Evolutionary conservation across 2,888 invertebrate species (phyloP), one percentile per base, ranked within the genome.

Genomic region (Dromius quadrimaculatus): DNA sequence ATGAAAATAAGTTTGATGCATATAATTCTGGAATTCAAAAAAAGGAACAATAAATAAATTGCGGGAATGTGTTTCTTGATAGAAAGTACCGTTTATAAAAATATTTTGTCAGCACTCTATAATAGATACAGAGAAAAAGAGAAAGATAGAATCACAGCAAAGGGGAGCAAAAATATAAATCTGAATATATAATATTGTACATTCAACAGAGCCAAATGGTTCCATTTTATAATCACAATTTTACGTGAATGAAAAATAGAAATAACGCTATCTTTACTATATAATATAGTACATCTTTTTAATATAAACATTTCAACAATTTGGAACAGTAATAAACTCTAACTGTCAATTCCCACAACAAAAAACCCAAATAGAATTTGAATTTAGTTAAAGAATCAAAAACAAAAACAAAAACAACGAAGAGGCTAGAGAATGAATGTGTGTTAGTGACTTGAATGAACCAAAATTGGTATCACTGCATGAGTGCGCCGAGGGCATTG

Each of bases 401-500:
- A 41, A 62, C 62, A 57, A 32, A 23, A 41, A 62, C 62, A 41
- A 41, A 38, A 38, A 9, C 61, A 59, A 59, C 20, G 11, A 17
- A 54, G 45, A 22, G 41, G 59, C 22, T 54, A 41, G 54, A 19
- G 36, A 28, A 50, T 63, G 32, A 64, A 19, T 32, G 28, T 64
- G 36, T 64, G 64, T 28, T 45, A 32, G 19, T 64, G 47, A 28
- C 19, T 19, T 20, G 19, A 9, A 32, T 19, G 43, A 11, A 43
- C 43, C 50, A 17, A 11, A 28, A 72, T 75, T 71, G 73, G 71
- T 76, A 83, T 86, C 88, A 90, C 88, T 90, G 90, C 86, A 90
- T 89, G 81, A 90, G 87, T 78, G 86, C 87, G 81, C 90, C 87
- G 85, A 89, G 85, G 84, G 91, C 89, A 87, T 90, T 93, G 87